A percentile compares a stretch with the other conserved stretches of the same genome.
Conservation (phyloP, 2,797 vertebrate species). For the Brachymystax lenok region DNA sequence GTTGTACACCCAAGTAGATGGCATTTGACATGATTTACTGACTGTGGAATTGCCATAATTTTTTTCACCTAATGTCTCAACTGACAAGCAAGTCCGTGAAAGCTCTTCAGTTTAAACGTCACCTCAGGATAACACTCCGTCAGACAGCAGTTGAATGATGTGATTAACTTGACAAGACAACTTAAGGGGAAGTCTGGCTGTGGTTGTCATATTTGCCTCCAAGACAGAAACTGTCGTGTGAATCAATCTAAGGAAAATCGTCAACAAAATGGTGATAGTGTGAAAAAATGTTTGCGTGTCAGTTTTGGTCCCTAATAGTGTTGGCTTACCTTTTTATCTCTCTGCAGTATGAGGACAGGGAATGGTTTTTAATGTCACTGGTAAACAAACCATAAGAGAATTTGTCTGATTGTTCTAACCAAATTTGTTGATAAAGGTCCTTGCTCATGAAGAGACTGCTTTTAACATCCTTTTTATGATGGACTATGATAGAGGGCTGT, state of each 20-base stretch:
- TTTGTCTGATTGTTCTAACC: not conserved
- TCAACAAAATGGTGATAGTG: not conserved
- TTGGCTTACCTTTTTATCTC: not conserved
- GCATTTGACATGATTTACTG: no score
- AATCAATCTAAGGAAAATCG: slow-evolving; percentile 1
- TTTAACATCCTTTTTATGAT: slow-evolving; percentile 1
- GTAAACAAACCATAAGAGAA: not conserved
- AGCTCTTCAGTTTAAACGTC: no score
- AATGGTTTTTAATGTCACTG: not conserved
- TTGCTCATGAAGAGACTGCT: not conserved
- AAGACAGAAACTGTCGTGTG: slow-evolving; percentile 8
- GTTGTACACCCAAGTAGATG: no score
- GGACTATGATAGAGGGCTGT: not conserved
- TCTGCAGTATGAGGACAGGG: not conserved
- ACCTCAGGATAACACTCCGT: no score
- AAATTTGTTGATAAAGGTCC: slow-evolving; percentile 5
- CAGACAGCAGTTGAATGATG: not conserved
- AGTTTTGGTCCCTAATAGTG: not conserved
- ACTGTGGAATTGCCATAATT: no score
- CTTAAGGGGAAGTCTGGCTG: slow-evolving; percentile 41
- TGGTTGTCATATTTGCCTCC: slow-evolving; percentile 26
- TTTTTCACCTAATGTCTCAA: no score
- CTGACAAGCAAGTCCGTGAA: no score
- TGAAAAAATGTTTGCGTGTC: not conserved
- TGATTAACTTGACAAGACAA: slow-evolving; percentile 6